A percentile compares a stretch with the other conserved stretches of the same genome.
Conservation (phyloP, 2,797 vertebrate species). For the Gambusia yucatana region DNA sequence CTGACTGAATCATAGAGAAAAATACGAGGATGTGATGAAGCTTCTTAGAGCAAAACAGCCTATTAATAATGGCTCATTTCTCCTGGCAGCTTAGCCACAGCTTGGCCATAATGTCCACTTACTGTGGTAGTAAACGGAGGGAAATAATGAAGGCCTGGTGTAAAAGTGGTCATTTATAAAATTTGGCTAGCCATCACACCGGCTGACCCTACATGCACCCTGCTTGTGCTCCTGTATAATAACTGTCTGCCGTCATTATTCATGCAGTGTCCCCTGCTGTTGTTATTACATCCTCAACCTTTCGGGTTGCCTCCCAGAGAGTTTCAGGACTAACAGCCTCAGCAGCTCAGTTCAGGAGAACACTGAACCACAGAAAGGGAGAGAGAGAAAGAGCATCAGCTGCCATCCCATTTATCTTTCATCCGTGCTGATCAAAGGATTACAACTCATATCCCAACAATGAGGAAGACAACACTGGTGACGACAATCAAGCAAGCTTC, state of each 20-base stretch:
- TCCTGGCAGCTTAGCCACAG: constrained; percentile 23
- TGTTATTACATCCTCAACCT: constrained; percentile 66
- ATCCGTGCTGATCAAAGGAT: constrained; percentile 9
- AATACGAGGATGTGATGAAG: constrained; percentile 15
- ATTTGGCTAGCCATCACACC: constrained; percentile 35
- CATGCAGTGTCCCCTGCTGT: constrained; percentile 43
- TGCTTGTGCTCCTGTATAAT: constrained; percentile 57
- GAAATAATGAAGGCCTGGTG: constrained; percentile 41
- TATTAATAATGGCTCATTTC: constrained; percentile 54
- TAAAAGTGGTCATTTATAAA: constrained; percentile 58
- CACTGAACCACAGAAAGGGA: constrained; percentile 12
- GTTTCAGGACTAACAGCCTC: constrained; percentile 53
- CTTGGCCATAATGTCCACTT: constrained; percentile 32
- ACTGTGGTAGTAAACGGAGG: constrained; percentile 30
- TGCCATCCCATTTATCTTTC: constrained; percentile 34
- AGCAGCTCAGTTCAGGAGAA: constrained; percentile 37
- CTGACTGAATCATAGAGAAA: constrained; percentile 32
- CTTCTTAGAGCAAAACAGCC: constrained; percentile 33
- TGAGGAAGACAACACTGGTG: not conserved
- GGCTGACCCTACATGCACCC: constrained; percentile 33
- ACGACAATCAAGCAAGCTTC: not conserved
- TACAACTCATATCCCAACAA: not conserved
- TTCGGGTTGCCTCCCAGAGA: constrained; percentile 58
- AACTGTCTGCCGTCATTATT: constrained; percentile 67
- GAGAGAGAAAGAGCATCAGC: constrained; percentile 17